phyloP scores from a whole-genome alignment of 1,140 invertebrate species.

The Arion vulgaris region DNA sequence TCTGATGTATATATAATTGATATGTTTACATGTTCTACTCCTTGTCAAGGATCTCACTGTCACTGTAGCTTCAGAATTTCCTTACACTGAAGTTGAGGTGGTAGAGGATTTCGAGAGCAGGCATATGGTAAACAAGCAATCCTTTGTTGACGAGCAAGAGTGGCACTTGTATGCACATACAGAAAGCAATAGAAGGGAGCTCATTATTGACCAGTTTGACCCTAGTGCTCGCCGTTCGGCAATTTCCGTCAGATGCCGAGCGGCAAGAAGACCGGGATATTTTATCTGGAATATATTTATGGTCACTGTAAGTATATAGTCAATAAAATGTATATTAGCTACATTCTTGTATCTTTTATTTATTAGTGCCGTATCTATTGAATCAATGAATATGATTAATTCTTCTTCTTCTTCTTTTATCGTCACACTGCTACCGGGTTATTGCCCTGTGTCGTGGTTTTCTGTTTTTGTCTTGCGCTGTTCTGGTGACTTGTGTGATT shows the following conservation, averaged over 20 bases:
- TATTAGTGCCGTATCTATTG: no score
- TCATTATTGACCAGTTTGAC: slow-evolving; percentile 69
- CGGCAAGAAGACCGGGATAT: slow-evolving; percentile 69
- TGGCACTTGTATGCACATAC: slow-evolving; percentile 72
- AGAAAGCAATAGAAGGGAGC: slow-evolving; percentile 67
- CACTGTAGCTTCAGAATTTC: slow-evolving; percentile 70
- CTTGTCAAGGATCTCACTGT: slow-evolving; percentile 69
- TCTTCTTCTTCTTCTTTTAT: no score
- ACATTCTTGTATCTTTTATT: no score
- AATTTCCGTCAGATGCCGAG: slow-evolving; percentile 70
- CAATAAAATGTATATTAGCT: no score
- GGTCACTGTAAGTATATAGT: slow-evolving; percentile 68
- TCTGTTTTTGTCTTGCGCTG: no score
- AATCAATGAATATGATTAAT: no score
- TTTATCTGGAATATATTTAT: slow-evolving; percentile 74
- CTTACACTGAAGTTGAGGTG: slow-evolving; percentile 67
- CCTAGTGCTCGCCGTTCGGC: slow-evolving; percentile 65
- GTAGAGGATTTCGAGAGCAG: slow-evolving; percentile 68
- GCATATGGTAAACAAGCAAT: slow-evolving; percentile 70
- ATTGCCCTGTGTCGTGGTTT: no score
- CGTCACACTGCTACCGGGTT: no score
- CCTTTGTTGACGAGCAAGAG: slow-evolving; percentile 73
- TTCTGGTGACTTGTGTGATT: no score
- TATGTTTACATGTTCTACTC: background rate
- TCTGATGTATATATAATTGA: background rate